phyloP scores from a whole-genome alignment of 2,888 invertebrate genomes.

The Pheosia gnoma region DNA sequence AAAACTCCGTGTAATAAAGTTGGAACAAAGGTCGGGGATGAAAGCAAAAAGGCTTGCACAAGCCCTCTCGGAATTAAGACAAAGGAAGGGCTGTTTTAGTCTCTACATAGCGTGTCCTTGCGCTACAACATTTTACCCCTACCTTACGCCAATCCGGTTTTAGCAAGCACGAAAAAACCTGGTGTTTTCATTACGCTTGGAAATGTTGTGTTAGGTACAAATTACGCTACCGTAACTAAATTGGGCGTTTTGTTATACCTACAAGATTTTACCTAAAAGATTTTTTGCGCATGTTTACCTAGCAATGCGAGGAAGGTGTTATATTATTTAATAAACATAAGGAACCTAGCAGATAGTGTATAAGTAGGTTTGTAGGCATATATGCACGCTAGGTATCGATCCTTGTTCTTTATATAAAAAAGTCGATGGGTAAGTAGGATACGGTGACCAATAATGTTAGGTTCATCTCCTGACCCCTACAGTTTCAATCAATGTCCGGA shows the following conservation, averaged over 20 bases:
- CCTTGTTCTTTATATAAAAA: background rate
- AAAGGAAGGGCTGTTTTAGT: background rate
- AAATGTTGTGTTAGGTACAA: background rate
- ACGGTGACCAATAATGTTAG: background rate
- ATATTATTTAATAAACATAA: too few relatives aligned
- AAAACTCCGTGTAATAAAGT: slow-evolving; percentile 10
- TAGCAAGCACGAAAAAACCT: background rate
- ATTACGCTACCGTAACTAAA: background rate
- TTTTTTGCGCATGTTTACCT: too few relatives aligned
- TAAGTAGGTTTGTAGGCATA: too few relatives aligned
- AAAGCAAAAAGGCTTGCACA: slow-evolving; percentile 2
- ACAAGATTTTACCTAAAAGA: too few relatives aligned
- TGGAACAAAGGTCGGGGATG: slow-evolving; percentile 10
- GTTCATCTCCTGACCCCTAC: background rate
- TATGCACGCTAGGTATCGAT: background rate
- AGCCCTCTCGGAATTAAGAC: background rate
- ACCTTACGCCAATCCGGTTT: background rate
- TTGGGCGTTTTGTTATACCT: background rate
- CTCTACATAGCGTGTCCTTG: background rate
- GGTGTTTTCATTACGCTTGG: background rate
- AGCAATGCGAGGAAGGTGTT: too few relatives aligned
- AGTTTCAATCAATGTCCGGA: slow-evolving; percentile 2
- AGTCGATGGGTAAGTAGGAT: background rate
- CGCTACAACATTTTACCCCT: background rate
- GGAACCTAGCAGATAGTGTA: too few relatives aligned